Percentiles rank a stretch among this genome's conserved stretches.
Evolutionary conservation across 2,797 vertebrate genomes (phyloP).

Genomic region (Sebastes elongatus): DNA sequence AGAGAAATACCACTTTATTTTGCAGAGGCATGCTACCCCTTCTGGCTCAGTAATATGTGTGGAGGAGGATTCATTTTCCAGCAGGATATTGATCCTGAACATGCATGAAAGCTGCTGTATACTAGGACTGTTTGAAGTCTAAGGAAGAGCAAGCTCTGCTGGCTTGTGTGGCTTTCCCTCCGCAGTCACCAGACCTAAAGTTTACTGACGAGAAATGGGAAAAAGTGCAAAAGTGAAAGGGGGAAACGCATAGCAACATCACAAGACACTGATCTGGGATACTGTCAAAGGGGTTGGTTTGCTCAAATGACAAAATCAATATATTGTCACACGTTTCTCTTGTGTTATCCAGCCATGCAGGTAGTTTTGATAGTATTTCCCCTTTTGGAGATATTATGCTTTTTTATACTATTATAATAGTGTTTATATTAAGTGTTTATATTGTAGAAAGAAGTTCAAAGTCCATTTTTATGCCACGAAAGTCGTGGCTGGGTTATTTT

Average conservation of each 20-base stretch:
- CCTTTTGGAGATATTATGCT: background rate
- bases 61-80: constrained; percentile 59
- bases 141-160: constrained; percentile 5
- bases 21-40: constrained; percentile 29
- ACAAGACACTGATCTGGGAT: background rate
- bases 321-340: background rate
- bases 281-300: background rate
- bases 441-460: background rate
- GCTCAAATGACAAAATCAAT: background rate
- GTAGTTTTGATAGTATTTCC: background rate
- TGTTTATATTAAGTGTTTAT: background rate
- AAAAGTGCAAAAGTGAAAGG: constrained; percentile 13
- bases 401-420: background rate
- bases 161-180: background rate
- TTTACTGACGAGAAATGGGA: background rate
- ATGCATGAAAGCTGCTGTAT: constrained; percentile 39
- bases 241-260: background rate
- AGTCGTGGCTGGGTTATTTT: too few species aligned
- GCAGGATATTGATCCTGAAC: constrained; percentile 53
- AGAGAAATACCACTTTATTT: constrained; percentile 29
- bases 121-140: constrained; percentile 51
- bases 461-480: background rate
- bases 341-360: background rate
- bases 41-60: constrained; percentile 37
- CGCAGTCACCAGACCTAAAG: background rate